phyloP scores from a whole-genome alignment of 2,888 invertebrate genomes.

The Monopis laevigella region DNA sequence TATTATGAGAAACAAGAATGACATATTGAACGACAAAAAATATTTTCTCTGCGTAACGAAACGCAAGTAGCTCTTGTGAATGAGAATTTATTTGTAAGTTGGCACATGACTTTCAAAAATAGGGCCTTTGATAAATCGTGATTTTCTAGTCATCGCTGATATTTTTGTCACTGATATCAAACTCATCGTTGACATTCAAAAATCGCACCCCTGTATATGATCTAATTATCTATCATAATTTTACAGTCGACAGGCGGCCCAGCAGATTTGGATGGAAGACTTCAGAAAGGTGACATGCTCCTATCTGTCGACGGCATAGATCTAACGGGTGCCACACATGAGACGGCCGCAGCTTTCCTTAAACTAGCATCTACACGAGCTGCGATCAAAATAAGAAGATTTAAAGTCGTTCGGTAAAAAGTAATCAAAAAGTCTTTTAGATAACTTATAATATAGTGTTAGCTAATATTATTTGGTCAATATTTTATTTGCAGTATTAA shows the following conservation, averaged over 20 bases:
- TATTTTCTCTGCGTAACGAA: no score
- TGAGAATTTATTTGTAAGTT: no score
- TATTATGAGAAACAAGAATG: no score
- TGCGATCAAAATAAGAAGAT: constrained; percentile 84
- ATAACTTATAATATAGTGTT: constrained; percentile 4
- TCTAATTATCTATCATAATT: constrained; percentile 14
- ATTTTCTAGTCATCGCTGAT: not conserved
- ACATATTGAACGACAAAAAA: no score
- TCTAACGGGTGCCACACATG: constrained; percentile 76
- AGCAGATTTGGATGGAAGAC: constrained; percentile 86
- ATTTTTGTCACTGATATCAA: not conserved
- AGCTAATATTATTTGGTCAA: not conserved
- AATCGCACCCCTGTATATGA: not conserved
- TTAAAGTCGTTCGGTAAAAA: constrained; percentile 71
- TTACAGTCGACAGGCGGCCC: constrained; percentile 87
- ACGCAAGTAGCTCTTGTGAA: no score
- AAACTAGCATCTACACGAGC: constrained; percentile 88
- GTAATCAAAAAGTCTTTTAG: not conserved
- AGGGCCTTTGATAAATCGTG: not conserved
- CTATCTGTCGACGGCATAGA: constrained; percentile 90
- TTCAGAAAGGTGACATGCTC: constrained; percentile 93
- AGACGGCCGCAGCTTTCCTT: constrained; percentile 88
- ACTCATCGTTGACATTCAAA: not conserved
- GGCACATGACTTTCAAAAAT: not conserved
- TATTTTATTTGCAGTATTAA: no score